Evolutionary conservation across 2,888 invertebrate species (phyloP).

Genomic region (Ferrisia virgata): DNA sequence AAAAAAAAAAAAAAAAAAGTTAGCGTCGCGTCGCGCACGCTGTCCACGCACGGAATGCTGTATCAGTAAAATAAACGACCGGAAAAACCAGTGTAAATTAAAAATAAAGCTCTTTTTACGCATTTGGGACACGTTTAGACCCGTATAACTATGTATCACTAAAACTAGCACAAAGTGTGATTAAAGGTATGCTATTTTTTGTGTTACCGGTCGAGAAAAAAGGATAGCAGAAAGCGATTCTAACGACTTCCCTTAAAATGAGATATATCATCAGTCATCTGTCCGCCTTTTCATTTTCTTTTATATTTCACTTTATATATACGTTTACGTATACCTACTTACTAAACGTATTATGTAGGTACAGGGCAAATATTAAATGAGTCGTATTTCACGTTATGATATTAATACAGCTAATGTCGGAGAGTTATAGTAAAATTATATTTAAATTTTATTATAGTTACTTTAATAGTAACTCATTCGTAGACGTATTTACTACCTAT

Average conservation of each 20-base stretch:
- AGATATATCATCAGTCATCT: constrained; percentile 23
- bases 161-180: constrained; percentile 19
- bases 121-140: constrained; percentile 19
- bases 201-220: constrained; percentile 6
- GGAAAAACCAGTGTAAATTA: constrained; percentile 28
- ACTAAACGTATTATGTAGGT: not conserved
- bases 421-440: not conserved
- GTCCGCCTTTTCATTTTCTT: constrained; percentile 22
- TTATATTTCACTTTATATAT: constrained; percentile 5
- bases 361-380: not conserved
- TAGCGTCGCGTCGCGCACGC: not conserved
- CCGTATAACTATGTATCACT: constrained; percentile 5
- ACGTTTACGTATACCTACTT: not conserved
- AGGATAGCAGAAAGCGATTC: not conserved
- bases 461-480: not conserved
- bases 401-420: not conserved
- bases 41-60: not conserved
- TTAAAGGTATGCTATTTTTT: constrained; percentile 23
- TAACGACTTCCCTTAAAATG: constrained; percentile 16
- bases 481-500: too few relatives aligned
- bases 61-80: constrained; percentile 19
- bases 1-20: too few relatives aligned
- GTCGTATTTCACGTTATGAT: constrained; percentile 16
- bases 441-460: not conserved
- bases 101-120: constrained; percentile 30